Conservation (phyloP, 2,888 invertebrate species). For the Diploptera punctata region DNA sequence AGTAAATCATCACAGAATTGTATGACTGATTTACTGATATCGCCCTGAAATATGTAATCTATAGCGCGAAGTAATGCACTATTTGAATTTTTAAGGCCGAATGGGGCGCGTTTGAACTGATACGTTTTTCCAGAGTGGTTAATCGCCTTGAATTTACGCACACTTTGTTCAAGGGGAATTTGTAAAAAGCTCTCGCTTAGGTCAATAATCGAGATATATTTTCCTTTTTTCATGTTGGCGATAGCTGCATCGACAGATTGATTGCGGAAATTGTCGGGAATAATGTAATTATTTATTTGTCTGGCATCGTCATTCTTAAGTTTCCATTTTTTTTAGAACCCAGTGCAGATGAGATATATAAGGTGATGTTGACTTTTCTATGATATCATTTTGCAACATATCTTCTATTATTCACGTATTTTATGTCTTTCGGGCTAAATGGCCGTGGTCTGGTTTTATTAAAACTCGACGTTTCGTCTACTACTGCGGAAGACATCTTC, state of each 20-base stretch:
- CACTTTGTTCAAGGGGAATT: background rate
- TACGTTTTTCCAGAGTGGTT: background rate
- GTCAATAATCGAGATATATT: background rate
- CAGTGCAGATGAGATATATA: background rate
- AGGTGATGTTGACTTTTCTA: too few species aligned
- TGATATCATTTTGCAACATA: too few species aligned
- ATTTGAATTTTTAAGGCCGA: background rate
- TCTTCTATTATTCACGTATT: too few species aligned
- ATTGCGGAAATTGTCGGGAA: background rate
- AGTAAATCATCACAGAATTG: background rate
- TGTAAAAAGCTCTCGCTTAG: background rate
- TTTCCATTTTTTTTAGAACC: background rate
- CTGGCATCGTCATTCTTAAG: background rate
- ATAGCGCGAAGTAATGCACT: background rate
- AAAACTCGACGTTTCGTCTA: too few species aligned
- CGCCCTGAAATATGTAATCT: background rate
- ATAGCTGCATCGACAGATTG: background rate
- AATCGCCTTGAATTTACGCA: background rate
- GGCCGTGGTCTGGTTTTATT: too few species aligned
- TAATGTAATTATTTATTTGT: background rate
- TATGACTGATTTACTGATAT: background rate
- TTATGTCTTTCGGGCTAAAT: too few species aligned
- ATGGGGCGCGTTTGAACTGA: background rate
- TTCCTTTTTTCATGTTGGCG: background rate
- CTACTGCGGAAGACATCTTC: too few species aligned